A percentile compares a stretch with the other conserved stretches of the same genome.
phyloP scores from a whole-genome alignment of 2,888 invertebrate genomes.

The Limnephilus lunatus region DNA sequence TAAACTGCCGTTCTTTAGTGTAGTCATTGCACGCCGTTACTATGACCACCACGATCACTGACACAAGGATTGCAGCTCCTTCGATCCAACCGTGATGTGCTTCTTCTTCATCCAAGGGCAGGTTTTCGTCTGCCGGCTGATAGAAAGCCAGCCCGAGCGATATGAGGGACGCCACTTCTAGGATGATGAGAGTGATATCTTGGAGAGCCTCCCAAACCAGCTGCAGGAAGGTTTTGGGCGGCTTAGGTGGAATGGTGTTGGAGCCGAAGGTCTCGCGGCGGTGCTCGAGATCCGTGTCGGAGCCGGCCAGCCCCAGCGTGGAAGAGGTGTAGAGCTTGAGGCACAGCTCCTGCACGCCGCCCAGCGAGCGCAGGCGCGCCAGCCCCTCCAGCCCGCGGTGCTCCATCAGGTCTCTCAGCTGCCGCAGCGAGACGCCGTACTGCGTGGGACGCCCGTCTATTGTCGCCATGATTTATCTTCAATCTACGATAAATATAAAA shows the following conservation, averaged over 20 bases:
- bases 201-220: constrained; percentile 82
- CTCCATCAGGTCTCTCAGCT: constrained; percentile 81
- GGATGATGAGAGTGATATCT: constrained; percentile 81
- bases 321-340: constrained; percentile 78
- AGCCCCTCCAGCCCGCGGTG: constrained; percentile 77
- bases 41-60: constrained; percentile 81
- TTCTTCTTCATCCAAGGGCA: constrained; percentile 70
- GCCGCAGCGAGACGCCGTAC: constrained; percentile 76
- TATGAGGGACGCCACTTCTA: constrained; percentile 79
- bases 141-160: constrained; percentile 77
- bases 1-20: constrained; percentile 82
- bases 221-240: constrained; percentile 79
- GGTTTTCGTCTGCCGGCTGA: constrained; percentile 67
- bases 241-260: constrained; percentile 81
- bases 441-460: constrained; percentile 89
- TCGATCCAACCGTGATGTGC: constrained; percentile 82
- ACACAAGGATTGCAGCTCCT: constrained; percentile 81
- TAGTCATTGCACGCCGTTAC: constrained; percentile 84
- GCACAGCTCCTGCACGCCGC: constrained; percentile 77
- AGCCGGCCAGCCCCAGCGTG: constrained; percentile 76
- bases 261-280: constrained; percentile 77
- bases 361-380: constrained; percentile 74
- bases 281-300: constrained; percentile 74
- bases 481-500: constrained; percentile 37
- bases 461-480: constrained; percentile 80